phyloP scores from a whole-genome alignment of 1,140 invertebrate species.

The Philaenus spumarius region DNA sequence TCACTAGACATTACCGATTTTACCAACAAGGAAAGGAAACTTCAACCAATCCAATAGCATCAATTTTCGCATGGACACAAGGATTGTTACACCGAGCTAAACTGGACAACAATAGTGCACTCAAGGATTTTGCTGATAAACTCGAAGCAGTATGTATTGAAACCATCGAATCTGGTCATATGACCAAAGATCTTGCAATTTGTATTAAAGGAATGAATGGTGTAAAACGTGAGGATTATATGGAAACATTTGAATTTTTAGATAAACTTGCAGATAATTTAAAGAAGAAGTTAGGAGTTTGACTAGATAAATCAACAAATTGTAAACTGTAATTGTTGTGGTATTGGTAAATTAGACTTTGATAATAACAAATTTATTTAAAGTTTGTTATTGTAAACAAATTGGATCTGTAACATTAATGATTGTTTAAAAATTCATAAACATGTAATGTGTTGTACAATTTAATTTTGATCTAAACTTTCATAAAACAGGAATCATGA shows the following conservation, averaged over 20 bases:
- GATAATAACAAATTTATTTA: too few relatives aligned
- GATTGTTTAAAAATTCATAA: too few relatives aligned
- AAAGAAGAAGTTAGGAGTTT: slow-evolving; percentile 52
- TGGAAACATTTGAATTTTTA: slow-evolving; percentile 97
- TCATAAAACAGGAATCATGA: too few relatives aligned
- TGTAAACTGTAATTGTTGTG: too few relatives aligned
- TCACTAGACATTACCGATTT: slow-evolving; percentile 89
- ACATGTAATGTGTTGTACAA: too few relatives aligned
- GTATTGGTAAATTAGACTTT: too few relatives aligned
- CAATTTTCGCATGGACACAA: slow-evolving; percentile 96
- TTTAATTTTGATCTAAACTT: too few relatives aligned
- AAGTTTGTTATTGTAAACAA: too few relatives aligned
- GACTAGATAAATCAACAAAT: slow-evolving; percentile 27
- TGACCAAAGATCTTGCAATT: slow-evolving; percentile 99
- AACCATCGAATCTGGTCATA: slow-evolving; percentile 88
- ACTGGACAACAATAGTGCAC: slow-evolving; percentile 73
- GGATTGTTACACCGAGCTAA: slow-evolving; percentile 90
- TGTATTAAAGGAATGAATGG: slow-evolving; percentile 91
- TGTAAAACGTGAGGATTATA: slow-evolving; percentile 79
- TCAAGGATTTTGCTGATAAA: slow-evolving; percentile 71
- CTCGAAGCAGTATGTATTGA: slow-evolving; percentile 88
- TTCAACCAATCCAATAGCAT: slow-evolving; percentile 97
- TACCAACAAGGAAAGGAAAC: slow-evolving; percentile 96
- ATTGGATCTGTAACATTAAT: too few relatives aligned
- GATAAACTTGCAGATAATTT: slow-evolving; percentile 93